Base-by-base conservation (phyloP, 2,113 vertebrate species). In the Theristicus caerulescens region DNA sequence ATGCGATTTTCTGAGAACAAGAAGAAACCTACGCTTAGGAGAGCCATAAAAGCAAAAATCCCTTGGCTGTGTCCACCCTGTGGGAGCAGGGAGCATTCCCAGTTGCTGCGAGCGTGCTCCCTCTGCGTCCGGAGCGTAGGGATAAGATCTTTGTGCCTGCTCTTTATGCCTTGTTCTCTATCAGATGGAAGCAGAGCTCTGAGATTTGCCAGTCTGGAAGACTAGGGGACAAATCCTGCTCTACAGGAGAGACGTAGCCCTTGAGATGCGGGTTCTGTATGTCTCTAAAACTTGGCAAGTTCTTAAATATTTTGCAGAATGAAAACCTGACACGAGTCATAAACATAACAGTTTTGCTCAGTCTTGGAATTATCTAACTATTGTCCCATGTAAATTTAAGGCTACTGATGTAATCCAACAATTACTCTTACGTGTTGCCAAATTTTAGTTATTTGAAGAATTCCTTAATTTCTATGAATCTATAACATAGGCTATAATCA, bases 51-150 rank as follows among this genome's bases (percentile, higher is more conserved):
- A 29, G 5, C 7, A 17, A 17, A 19, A 38, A 20, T 12, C 52
- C 38, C 27, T 49, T 40, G 40, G 66, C 49, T 47, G 32, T 13
- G 22, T 44, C 52, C 18, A 16, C 9, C 34, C 17, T 10, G 16
- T 25, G 54, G 54, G 54, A 40, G 12, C 3, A 4, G 8, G 42
- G 40, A 86, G 46, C 42, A 42, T 20, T 59, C 54, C 36, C 62
- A 36, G 19, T 13, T 29, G 10, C n/a, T 1, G 6, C 24, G 34
- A 52, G 15, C 46, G 19, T 8, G 5, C 42, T 42, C 58, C 16
- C 24, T 6, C 58, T 2, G 0, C 7, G 36, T 20, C 42, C 59
- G 27, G 9, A 18, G 22, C 3, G 3, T 2, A 21, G 59, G n/a
- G 42, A 25, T 34, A 16, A 49, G 36, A 31, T 8, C 46, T 38